phyloP scores from a whole-genome alignment of 2,797 vertebrate species.

The Agapornis canus region DNA sequence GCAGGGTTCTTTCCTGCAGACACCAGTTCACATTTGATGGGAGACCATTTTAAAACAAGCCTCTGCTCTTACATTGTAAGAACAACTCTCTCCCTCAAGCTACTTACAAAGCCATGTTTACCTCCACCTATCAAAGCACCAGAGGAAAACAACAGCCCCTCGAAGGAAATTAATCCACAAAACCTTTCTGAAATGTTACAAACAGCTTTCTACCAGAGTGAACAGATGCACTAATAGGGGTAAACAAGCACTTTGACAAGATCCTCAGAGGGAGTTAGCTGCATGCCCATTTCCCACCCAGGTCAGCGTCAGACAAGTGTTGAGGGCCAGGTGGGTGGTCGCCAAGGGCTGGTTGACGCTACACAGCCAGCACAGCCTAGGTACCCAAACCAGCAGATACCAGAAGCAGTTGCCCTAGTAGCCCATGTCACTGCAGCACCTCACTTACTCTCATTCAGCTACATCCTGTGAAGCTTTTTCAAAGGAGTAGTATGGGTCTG shows the following conservation, averaged over 20 bases:
- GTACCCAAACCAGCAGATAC: not conserved
- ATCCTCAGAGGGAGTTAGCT: not conserved
- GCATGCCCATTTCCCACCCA: not conserved
- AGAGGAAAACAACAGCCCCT: conserved; percentile 19
- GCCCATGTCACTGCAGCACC: not conserved
- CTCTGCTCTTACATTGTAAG: not conserved
- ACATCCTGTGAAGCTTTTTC: not conserved
- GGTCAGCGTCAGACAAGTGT: accelerated
- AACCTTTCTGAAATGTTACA: conserved; percentile 28
- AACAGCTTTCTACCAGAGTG: not conserved
- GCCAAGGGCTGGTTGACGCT: not conserved
- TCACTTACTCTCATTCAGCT: accelerated
- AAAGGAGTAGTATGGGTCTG: not conserved
- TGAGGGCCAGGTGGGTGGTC: accelerated
- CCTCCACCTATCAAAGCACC: conserved; percentile 36
- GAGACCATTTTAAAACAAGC: not conserved
- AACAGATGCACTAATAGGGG: not conserved
- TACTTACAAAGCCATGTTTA: conserved; percentile 50
- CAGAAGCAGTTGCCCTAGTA: not conserved
- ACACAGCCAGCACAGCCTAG: not conserved
- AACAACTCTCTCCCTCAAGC: conserved; percentile 27
- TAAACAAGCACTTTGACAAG: conserved; percentile 2
- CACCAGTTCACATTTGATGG: conserved; percentile 20
- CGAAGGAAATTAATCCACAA: not conserved
- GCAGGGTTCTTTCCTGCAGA: conserved; percentile 4